Evolutionary conservation across 2,797 vertebrate genomes (phyloP).

Genomic region (Falco peregrinus): DNA sequence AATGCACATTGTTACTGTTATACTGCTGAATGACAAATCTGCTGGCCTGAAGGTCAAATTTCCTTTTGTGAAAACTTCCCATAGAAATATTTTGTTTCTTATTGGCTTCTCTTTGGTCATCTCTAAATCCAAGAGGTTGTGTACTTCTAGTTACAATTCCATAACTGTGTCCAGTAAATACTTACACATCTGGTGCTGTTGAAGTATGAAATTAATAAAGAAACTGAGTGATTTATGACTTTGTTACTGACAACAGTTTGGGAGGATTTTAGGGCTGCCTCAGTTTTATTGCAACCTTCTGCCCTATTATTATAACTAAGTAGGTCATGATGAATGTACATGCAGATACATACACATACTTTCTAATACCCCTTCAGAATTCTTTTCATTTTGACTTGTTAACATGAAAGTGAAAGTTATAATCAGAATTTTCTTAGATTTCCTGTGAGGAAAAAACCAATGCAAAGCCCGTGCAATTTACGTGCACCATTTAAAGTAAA

Average conservation of each 20-base stretch:
- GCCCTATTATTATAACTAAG: neutral
- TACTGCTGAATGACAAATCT: neutral
- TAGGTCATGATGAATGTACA: neutral
- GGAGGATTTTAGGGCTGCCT: neutral
- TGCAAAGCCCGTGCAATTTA: neutral
- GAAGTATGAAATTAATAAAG: slow-evolving; percentile 47
- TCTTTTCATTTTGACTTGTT: neutral
- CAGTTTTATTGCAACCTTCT: neutral
- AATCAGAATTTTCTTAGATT: neutral
- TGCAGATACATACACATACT: neutral
- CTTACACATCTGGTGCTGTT: neutral
- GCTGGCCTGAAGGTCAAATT: neutral
- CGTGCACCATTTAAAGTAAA: neutral
- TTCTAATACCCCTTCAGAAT: neutral
- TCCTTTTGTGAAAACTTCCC: neutral
- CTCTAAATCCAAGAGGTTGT: neutral
- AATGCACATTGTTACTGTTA: neutral
- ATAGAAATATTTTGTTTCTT: neutral
- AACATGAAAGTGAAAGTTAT: neutral
- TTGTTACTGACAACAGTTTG: neutral
- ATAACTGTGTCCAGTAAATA: neutral
- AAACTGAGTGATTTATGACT: neutral
- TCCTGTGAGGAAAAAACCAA: neutral
- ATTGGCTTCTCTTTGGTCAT: neutral
- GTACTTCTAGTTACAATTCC: neutral